These are phyloP conservation scores for Campylomormyrus numenius DNA, from an alignment of 2,113 vertebrate species.

Conservation along the genomic window DNA sequence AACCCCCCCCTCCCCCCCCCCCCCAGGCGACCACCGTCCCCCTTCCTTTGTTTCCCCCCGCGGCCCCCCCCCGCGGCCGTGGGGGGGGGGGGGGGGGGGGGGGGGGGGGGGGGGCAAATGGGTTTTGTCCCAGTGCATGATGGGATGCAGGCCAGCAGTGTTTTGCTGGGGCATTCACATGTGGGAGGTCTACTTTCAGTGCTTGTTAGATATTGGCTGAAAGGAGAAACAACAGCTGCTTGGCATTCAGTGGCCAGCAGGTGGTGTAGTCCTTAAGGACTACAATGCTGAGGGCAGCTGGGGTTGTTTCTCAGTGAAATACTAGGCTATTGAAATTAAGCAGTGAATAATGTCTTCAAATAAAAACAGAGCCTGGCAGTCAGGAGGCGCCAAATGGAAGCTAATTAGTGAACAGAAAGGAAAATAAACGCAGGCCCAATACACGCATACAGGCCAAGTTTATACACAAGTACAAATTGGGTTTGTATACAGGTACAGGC, in stretches of 20 bases:
- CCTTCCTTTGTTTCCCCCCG: too few relatives aligned
- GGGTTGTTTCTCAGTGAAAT: not conserved
- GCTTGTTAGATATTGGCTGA: not conserved
- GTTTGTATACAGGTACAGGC: not conserved
- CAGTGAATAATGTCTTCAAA: not conserved
- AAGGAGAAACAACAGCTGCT: not conserved
- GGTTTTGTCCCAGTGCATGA: not conserved
- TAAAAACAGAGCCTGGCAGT: not conserved
- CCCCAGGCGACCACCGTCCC: too few relatives aligned
- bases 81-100: too few relatives aligned
- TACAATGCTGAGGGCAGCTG: not conserved
- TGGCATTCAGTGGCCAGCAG: not conserved
- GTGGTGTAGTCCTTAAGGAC: not conserved
- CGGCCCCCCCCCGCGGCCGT: too few relatives aligned
- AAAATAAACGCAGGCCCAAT: not conserved
- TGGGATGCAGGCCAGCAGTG: not conserved
- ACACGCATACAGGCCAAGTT: not conserved
- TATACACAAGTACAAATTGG: not conserved
- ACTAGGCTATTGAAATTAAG: not conserved
- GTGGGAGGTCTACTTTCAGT: not conserved
- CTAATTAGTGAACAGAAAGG: not conserved
- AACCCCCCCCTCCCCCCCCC: too few relatives aligned
- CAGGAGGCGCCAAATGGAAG: not conserved
- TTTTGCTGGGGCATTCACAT: not conserved
- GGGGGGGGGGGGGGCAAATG: too few relatives aligned